Percentiles rank a stretch among this genome's conserved stretches.
Evolutionary conservation across 1,140 invertebrate genomes (phyloP).

Genomic region (Manduca sexta): DNA sequence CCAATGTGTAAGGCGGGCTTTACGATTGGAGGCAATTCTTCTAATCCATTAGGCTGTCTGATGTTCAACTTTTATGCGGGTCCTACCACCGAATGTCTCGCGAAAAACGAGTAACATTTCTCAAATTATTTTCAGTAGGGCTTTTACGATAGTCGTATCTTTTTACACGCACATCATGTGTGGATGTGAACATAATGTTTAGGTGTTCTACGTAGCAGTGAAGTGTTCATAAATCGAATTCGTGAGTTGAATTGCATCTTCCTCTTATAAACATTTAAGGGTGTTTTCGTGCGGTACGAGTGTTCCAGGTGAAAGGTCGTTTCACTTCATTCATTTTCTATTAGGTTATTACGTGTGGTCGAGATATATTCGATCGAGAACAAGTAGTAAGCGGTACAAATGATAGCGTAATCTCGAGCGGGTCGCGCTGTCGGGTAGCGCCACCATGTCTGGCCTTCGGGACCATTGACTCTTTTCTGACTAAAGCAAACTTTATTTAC

Average conservation of each 20-base stretch:
- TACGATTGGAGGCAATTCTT: slow-evolving; percentile 58
- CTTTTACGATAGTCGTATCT: slow-evolving; percentile 69
- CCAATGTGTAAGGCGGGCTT: slow-evolving; percentile 36
- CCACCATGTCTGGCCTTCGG: slow-evolving; percentile 35
- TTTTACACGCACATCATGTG: slow-evolving; percentile 68
- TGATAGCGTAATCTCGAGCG: slow-evolving; percentile 36
- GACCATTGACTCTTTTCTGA: slow-evolving; percentile 35
- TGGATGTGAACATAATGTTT: slow-evolving; percentile 65
- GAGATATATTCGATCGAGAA: slow-evolving; percentile 25
- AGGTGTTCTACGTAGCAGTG: slow-evolving; percentile 45
- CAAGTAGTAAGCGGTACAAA: slow-evolving; percentile 32
- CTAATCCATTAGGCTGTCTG: slow-evolving; percentile 67
- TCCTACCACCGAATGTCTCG: slow-evolving; percentile 63
- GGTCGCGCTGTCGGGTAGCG: slow-evolving; percentile 26
- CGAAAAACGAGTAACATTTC: slow-evolving; percentile 60
- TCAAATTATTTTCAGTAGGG: slow-evolving; percentile 69
- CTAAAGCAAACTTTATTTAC: slow-evolving; percentile 19
- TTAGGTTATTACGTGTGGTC: background rate
- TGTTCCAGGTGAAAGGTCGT: background rate
- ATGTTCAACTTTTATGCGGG: slow-evolving; percentile 63
- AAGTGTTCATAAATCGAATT: slow-evolving; percentile 59
- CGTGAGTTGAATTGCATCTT: slow-evolving; percentile 44
- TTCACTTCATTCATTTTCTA: background rate
- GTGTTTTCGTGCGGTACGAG: background rate
- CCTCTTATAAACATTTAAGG: slow-evolving; percentile 7